Evolutionary conservation across 2,888 invertebrate genomes (phyloP).

Genomic region (Phania funesta): DNA sequence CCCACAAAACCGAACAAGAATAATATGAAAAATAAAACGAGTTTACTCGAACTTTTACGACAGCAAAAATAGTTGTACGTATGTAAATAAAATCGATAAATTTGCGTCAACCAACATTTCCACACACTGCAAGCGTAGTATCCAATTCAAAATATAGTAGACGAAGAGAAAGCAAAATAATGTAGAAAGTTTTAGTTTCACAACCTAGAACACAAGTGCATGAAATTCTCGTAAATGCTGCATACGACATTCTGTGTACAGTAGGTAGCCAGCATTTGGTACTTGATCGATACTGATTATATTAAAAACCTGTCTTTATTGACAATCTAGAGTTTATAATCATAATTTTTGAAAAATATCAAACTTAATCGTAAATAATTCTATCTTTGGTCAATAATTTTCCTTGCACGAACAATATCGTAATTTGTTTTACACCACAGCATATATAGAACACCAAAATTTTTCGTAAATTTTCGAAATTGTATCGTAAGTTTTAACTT

Average conservation of each 20-base stretch:
- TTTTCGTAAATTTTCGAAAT: no score
- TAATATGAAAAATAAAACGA: conserved; percentile 40
- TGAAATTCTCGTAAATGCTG: background rate
- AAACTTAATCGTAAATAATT: no score
- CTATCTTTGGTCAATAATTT: no score
- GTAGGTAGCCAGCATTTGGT: no score
- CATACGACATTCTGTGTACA: background rate
- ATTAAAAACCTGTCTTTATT: no score
- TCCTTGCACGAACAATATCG: no score
- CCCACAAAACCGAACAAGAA: background rate
- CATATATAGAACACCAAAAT: no score
- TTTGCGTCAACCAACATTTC: background rate
- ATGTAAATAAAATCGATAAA: conserved; percentile 45
- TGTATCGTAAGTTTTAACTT: no score
- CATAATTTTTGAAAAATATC: no score
- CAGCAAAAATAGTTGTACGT: background rate
- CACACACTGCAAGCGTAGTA: background rate
- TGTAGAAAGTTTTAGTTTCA: background rate
- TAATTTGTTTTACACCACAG: no score
- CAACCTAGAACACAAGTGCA: background rate
- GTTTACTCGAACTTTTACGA: conserved; percentile 56
- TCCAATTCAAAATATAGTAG: background rate
- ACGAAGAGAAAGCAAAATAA: background rate
- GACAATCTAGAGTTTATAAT: no score
- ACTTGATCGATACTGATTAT: no score